These are phyloP conservation scores for Caranx ignobilis DNA, from an alignment of 2,113 vertebrate species.

Conservation along the genomic window DNA sequence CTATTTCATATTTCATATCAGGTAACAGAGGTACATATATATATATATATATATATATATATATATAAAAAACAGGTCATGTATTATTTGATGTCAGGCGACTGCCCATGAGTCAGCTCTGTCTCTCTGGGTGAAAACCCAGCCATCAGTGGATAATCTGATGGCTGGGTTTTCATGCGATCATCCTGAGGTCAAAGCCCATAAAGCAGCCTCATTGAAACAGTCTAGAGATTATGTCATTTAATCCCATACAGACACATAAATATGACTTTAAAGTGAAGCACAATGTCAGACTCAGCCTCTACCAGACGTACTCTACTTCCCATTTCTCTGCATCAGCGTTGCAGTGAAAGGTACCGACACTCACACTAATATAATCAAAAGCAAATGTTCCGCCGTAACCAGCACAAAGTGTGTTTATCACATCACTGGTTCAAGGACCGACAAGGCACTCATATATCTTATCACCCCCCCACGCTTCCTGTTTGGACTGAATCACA, in stretches of 20 bases:
- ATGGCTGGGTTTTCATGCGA: background rate
- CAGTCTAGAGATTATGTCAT: constrained; percentile 40
- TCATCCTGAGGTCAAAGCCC: constrained; percentile 34
- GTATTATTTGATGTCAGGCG: background rate
- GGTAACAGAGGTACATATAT: background rate
- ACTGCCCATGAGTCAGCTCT: background rate
- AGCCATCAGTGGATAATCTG: constrained; percentile 49
- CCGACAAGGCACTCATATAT: background rate
- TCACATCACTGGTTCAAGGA: background rate
- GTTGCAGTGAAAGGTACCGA: background rate
- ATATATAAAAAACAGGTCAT: background rate
- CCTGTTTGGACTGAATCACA: background rate
- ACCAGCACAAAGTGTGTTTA: background rate
- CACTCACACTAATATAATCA: too few species aligned
- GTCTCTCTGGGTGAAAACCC: constrained; percentile 6
- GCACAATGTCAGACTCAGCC: background rate
- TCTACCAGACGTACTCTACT: background rate
- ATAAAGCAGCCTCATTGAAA: constrained; percentile 17
- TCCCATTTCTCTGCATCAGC: too few species aligned
- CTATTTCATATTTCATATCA: background rate
- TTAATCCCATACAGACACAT: constrained; percentile 53
- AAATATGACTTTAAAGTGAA: constrained; percentile 20
- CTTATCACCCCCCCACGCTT: accelerated
- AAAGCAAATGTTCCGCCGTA: background rate
- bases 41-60: too few species aligned